A percentile compares a stretch with the other conserved stretches of the same genome.
These are phyloP conservation scores for Chrysochloris asiatica DNA, from an alignment of 2,113 vertebrate genomes.

Conservation along the genomic window DNA sequence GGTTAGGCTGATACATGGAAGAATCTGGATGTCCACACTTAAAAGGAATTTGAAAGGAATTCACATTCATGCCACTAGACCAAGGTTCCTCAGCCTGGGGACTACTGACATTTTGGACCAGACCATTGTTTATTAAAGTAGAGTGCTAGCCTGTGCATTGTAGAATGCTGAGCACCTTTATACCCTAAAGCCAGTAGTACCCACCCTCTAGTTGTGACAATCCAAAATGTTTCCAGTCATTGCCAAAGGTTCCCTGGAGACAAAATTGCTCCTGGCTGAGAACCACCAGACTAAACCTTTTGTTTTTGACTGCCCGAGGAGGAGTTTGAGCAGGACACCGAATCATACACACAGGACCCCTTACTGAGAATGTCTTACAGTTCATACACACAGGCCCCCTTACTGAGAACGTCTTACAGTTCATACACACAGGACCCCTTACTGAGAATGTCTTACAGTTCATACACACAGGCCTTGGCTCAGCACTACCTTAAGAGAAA, in stretches of 20 bases:
- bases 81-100: no score
- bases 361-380: neutral
- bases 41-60: neutral
- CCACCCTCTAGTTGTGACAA: neutral
- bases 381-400: neutral
- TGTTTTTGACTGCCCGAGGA: neutral
- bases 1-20: neutral
- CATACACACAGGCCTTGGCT: neutral
- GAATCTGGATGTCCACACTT: neutral
- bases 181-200: neutral
- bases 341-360: neutral
- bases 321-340: neutral
- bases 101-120: neutral
- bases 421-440: neutral
- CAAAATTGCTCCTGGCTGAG: neutral
- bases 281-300: neutral
- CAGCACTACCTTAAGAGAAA: neutral
- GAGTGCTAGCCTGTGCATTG: neutral
- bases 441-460: neutral
- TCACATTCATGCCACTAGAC: neutral
- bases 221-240: neutral
- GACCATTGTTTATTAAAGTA: neutral
- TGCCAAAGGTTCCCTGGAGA: neutral
- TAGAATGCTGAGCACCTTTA: neutral
- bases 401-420: neutral